Base-by-base conservation (phyloP, 2,888 invertebrate species). In the Hydroisotoma schaefferi region DNA sequence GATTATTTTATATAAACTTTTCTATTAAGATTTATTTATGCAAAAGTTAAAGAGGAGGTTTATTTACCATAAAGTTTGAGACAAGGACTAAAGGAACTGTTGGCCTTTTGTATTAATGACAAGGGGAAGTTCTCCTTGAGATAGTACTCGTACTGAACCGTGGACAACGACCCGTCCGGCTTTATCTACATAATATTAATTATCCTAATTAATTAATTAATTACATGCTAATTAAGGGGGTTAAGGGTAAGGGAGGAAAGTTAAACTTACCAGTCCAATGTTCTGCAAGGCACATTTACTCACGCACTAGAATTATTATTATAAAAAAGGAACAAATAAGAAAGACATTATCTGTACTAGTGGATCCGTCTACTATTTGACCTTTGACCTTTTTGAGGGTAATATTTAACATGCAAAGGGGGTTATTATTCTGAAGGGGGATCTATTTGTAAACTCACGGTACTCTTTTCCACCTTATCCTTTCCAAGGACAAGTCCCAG, bases 211-310 rank as follows among this genome's bases (percentile, higher is more conserved):
- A 27, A 27, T n/a, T 26, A 6, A 43, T 22, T 18, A 43, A n/a
- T 18, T 12, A 8, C 6, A 8, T 43, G 18, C 8, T 8, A 49
- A 15, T 6, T 23, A 4, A 12, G 3, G 6, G 28, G 18, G 23
- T 10, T 52, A 6, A 26, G 37, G 37, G 15, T 20, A 18, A 27
- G 8, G 18, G 23, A 40, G n/a, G 20, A 40, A 18, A 5, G 20
- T 8, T 20, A 5, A 15, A 40, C 27, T 53, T 40, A 63, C 33
- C 49, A 63, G 38, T 12, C 28, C 25, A 5, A 53, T 48, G n/a
- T 63, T 63, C 4, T 47, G 22, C 5, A 63, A 44, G 15, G 57
- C 60, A 27, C 63, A 63, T 43, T 63, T 63, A 59, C 37, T 29
- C 1, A 59, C 52, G 29, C 63, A 63, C 53, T 53, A 20, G 6